Percentiles rank a stretch among this genome's conserved stretches.
Evolutionary conservation across 92 coral and sea anemone genomes (phyloP).

Genomic region (Zoanthus sociatus): DNA sequence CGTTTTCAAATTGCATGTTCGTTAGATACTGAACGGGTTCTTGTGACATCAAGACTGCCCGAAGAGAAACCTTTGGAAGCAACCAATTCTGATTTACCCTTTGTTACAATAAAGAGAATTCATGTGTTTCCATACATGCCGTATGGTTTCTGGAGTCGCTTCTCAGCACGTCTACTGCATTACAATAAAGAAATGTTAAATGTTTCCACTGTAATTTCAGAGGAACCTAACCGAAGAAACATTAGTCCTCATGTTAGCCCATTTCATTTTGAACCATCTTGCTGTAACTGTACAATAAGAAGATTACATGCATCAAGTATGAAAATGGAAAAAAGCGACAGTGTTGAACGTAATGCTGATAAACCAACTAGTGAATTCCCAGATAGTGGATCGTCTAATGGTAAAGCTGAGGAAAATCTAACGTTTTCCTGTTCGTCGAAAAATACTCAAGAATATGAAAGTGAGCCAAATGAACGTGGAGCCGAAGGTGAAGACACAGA

Average conservation of each 20-base stretch:
- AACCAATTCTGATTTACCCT: slow-evolving; percentile 68
- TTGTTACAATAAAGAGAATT: slow-evolving; percentile 83
- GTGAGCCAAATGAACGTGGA: neutral
- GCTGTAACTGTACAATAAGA: slow-evolving; percentile 77
- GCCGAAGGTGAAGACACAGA: slow-evolving; percentile 4
- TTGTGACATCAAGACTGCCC: slow-evolving; percentile 94
- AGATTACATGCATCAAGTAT: slow-evolving; percentile 4
- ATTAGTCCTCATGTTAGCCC: slow-evolving; percentile 50
- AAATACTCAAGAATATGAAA: neutral
- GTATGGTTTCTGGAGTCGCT: slow-evolving; percentile 95
- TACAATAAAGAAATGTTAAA: slow-evolving; percentile 91
- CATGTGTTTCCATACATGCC: slow-evolving; percentile 89
- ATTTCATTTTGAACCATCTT: slow-evolving; percentile 75
- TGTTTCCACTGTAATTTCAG: slow-evolving; percentile 58
- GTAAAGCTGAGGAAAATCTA: neutral
- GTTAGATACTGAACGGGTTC: slow-evolving; percentile 87
- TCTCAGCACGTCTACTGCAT: slow-evolving; percentile 85
- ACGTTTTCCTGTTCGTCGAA: neutral
- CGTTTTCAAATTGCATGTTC: slow-evolving; percentile 97
- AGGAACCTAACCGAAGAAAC: slow-evolving; percentile 36
- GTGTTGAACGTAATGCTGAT: neutral
- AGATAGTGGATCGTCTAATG: slow-evolving; percentile 11
- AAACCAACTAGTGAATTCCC: neutral
- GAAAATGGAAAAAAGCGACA: neutral
- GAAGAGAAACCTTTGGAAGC: slow-evolving; percentile 79